Evolutionary conservation across 2,888 invertebrate species (phyloP), one percentile per base, ranked within the genome.

Genomic region (Exephanes ischioxanthus): DNA sequence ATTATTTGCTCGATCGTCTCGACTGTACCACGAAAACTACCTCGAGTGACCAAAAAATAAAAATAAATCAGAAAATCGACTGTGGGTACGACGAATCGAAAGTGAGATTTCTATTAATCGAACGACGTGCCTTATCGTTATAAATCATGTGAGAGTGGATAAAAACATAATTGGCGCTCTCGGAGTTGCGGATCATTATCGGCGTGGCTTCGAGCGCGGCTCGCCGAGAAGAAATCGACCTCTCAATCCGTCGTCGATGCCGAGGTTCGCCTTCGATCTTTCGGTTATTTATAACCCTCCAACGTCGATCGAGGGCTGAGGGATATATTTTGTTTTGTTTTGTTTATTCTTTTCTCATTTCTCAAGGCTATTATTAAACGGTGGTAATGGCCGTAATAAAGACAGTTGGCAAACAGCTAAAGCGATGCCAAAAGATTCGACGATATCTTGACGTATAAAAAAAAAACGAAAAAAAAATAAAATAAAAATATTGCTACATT

Each of bases 321-420:
- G n/a, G 16, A 33, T 22, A 48, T 73, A 26, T 61, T 30, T 68
- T 68, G n/a, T n/a, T n/a, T n/a, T n/a, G n/a, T 48, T 33, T 48
- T 41, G 26, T 45, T 58, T 58, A n/a, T 19, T 26, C 7, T 48
- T 55, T 37, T 45, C 37, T 51, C 30, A n/a, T 6, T 30, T n/a
- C 19, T 63, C 53, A 6, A 11, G 58, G 61, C 61, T 68, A 63
- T 81, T 63, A 76, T 81, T 81, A 61, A 81, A 75, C 81, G 75
- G 48, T 70, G 61, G 61, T 68, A 81, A 81, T 76, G 75, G 61
- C 51, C 22, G 68, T 70, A 51, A 70, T 68, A 75, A 75, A 58
- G 67, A 73, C 73, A 41, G 68, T 75, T 68, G 37, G 26, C 48
- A 45, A 68, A 55, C 80, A 11, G 61, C 61, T 30, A 51, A 51